A percentile compares a stretch with the other conserved stretches of the same genome.
phyloP scores from a whole-genome alignment of 2,797 vertebrate species.

The Pygocentrus nattereri region DNA sequence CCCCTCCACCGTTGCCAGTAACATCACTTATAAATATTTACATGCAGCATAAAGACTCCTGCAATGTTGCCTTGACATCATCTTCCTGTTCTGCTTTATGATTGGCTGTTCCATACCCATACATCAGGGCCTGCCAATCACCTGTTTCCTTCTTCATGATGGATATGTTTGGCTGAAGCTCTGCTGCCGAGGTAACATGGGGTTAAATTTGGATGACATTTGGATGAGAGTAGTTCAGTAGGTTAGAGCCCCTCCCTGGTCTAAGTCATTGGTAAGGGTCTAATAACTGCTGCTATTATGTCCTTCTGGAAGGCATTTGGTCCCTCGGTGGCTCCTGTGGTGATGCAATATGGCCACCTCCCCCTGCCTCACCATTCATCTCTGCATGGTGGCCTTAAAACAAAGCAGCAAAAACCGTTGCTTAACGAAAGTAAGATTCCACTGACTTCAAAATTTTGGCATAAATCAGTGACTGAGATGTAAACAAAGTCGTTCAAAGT shows the following conservation, averaged over 20 bases:
- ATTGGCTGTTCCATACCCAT: not conserved
- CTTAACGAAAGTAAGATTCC: not conserved
- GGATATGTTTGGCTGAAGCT: conserved; percentile 13
- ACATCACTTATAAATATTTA: conserved; percentile 12
- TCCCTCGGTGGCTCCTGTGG: not conserved
- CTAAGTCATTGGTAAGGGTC: not conserved
- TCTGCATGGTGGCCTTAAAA: not conserved
- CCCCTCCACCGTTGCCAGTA: not conserved
- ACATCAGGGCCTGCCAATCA: conserved; percentile 56
- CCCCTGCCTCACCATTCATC: not conserved
- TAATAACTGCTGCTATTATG: conserved; percentile 62
- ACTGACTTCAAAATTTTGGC: no score
- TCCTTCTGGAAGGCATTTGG: conserved; percentile 34
- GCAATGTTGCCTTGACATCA: not conserved
- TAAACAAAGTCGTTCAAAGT: no score
- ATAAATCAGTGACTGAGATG: no score
- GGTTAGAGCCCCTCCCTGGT: not conserved
- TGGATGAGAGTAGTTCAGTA: not conserved
- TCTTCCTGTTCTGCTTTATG: conserved; percentile 3
- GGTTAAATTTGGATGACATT: conserved; percentile 65
- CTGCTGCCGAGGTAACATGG: conserved; percentile 66
- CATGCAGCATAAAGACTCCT: not conserved
- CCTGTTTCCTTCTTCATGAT: conserved; percentile 21
- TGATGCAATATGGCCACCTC: conserved; percentile 15
- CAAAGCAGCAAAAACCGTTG: not conserved